A percentile compares a stretch with the other conserved stretches of the same genome.
Conservation (phyloP, 2,888 invertebrate species). For the Ligdia adustata region DNA sequence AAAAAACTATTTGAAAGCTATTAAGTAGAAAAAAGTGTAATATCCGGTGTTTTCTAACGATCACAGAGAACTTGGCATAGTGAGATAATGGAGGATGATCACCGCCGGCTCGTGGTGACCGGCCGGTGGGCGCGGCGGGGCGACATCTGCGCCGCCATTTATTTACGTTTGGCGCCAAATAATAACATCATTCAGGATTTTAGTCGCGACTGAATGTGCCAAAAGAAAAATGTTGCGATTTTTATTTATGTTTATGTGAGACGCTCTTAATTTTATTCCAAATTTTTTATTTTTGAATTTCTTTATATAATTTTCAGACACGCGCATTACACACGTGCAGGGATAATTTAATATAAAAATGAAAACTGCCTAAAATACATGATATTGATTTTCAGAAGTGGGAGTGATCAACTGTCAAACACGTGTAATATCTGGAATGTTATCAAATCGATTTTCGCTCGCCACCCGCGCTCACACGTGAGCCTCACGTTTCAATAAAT, state of each 20-base stretch:
- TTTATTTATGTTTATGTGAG: slow-evolving; percentile 47
- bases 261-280: slow-evolving; percentile 43
- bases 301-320: background rate
- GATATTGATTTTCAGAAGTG: no score
- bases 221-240: slow-evolving; percentile 56
- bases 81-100: slow-evolving; percentile 16
- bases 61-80: slow-evolving; percentile 39
- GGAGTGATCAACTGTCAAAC: background rate
- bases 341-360: background rate
- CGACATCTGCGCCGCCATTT: slow-evolving; percentile 62
- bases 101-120: no score
- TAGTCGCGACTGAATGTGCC: slow-evolving; percentile 50
- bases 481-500: slow-evolving; percentile 18
- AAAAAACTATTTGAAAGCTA: slow-evolving; percentile 30
- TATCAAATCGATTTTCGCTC: slow-evolving; percentile 22
- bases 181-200: slow-evolving; percentile 53
- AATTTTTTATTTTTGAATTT: slow-evolving; percentile 16
- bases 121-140: no score
- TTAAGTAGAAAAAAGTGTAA: slow-evolving; percentile 27
- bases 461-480: slow-evolving; percentile 19
- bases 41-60: slow-evolving; percentile 30
- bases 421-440: slow-evolving; percentile 2
- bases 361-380: no score
- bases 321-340: background rate
- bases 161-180: slow-evolving; percentile 79